Conservation (phyloP, 2,888 invertebrate species). For the Acanthosepion lycidas region DNA sequence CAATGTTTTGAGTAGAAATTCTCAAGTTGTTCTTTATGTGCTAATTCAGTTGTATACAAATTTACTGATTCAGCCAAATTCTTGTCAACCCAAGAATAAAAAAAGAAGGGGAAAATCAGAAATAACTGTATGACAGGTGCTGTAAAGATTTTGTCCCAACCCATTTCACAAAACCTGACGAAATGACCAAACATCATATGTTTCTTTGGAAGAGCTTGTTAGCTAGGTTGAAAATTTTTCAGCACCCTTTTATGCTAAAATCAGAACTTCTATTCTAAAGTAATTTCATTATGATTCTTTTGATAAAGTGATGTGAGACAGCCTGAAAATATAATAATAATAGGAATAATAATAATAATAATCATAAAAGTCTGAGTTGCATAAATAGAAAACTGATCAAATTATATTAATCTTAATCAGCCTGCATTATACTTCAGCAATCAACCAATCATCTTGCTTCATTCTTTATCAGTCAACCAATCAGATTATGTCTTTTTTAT, state of each 20-base stretch:
- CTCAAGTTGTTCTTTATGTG: background rate
- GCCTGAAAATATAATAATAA: background rate
- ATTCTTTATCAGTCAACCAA: background rate
- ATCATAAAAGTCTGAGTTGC: conserved; percentile 33
- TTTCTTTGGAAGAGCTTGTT: too few species aligned
- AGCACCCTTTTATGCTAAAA: background rate
- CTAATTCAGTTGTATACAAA: conserved; percentile 6
- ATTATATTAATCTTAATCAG: background rate
- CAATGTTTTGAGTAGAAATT: background rate
- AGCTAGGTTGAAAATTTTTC: too few species aligned
- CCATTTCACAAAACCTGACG: too few species aligned
- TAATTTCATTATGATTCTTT: conserved; percentile 8
- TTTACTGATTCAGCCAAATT: conserved; percentile 6
- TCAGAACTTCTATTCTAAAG: background rate
- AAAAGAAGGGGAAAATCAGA: background rate
- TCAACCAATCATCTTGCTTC: background rate
- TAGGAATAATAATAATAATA: background rate
- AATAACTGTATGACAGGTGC: background rate
- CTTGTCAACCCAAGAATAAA: background rate
- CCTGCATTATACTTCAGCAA: background rate
- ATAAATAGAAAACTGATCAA: conserved; percentile 12
- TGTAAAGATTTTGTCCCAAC: too few species aligned
- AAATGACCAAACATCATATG: too few species aligned
- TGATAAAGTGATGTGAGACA: background rate
- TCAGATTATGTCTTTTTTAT: background rate